Evolutionary conservation across 2,113 vertebrate species (phyloP).

Genomic region (Bos taurus): ARS-UCD2.0 NC_037328.1:90940501-90941000

Average conservation of each 20-base stretch:
- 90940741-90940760: background rate
- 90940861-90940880: background rate
- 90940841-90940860: background rate
- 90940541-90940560: background rate
- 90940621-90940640: background rate
- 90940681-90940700: background rate
- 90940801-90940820: background rate
- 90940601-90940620: background rate
- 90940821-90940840: background rate
- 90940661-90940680: background rate
- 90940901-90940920: background rate
- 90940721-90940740: background rate
- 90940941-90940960: background rate
- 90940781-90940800: background rate
- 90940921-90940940: background rate
- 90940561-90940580: background rate
- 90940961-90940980: background rate
- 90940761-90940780: background rate
- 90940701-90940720: background rate
- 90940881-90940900: background rate
- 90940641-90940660: rapidly evolving
- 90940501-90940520: background rate
- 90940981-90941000: background rate
- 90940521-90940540: background rate
- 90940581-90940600: background rate